Evolutionary conservation across 2,113 vertebrate genomes (phyloP), one percentile per base, ranked within the genome.

Genomic region (Sula dactylatra): DNA sequence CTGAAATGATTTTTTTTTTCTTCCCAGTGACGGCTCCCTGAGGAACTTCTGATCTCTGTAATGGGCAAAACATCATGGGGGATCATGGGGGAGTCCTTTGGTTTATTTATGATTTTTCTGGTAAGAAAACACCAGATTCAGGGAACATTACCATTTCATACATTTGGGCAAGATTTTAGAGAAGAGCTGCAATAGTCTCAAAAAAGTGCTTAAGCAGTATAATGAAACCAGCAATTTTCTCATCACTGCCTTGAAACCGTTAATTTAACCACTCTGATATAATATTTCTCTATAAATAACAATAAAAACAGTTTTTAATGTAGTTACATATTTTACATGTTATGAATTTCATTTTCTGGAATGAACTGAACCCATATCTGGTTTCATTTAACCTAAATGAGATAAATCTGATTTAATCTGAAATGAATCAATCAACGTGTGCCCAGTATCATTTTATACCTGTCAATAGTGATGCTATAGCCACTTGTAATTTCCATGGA

Each of bases 171-270:
- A 71, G 50, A 18, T 52, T 78, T 94, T 74, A 77, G 18, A 74
- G 56, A 78, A 67, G 44, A 82, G 8, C 20, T 89, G 40, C 11
- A 74, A 25, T 38, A 71, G 27, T 69, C 24, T 89, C 27, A 85
- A 58, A 81, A 61, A 79, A 81, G 12, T 12, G 64, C 47, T 80
- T 82, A 44, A 80, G 38, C 29, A 83, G 49, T 34, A 40, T 50
- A 85, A 91, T 21, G 58, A 95, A 94, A 93, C 65, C 42, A 76
- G 61, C 21, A 92, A 96, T 94, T 95, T 95, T 66, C 62, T 94
- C 50, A 91, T 95, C 82, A 66, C 32, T 73, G 42, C n/a, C 62
- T 88, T 85, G 74, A 91, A 97, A 83, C 73, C 29, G 85, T 62
- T 96, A 90, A 93, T 94, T 95, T 82, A 81, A 82, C 66, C 45